Evolutionary conservation across 2,888 invertebrate species (phyloP), one percentile per base, ranked within the genome.

Genomic region (Ryuthela nishihirai): DNA sequence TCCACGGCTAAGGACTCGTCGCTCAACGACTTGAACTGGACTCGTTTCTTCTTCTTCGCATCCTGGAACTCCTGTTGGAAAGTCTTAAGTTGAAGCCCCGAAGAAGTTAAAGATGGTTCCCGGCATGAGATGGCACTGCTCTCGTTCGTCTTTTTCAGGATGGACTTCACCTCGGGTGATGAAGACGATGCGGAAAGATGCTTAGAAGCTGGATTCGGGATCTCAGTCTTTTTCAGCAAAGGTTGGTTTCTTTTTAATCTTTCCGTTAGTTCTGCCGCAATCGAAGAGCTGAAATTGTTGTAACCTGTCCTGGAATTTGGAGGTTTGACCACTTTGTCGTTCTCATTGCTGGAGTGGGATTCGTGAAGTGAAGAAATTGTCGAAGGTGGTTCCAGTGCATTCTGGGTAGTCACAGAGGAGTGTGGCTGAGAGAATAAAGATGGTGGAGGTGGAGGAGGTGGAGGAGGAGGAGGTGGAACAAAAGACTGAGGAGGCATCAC

Each of bases 91-190:
- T 5, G 34, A 34, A n/a, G 4, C 32, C 15, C 15, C 15, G n/a
- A n/a, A 15, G 32, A n/a, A 32, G 32, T 15, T 15, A 3, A 15
- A 32, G 2, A 15, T 3, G 32, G 5, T 34, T 34, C 15, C 15
- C 5, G 34, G 34, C 15, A 29, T 25, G 47, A 12, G 1, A 46
- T 24, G 15, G 29, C 38, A 18, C 36, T 7, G 20, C 23, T 38
- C 20, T 54, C 54, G 0, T 47, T 53, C 12, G 60, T 54, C 26
- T 65, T 65, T 42, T 65, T 65, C 26, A 65, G 34, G 15, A 65
- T 65, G 1, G 64, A 64, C 15, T 65, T 65, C n/a, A 65, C 65
- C 23, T 59, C 59, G 7, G 34, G 17, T 9, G 10, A 9, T 4
- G 5, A 34, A 15, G 4, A 4, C 4, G 34, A 17, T 3, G 53